Conservation (phyloP, 2,797 vertebrate species). For the Lacerta agilis region DNA sequence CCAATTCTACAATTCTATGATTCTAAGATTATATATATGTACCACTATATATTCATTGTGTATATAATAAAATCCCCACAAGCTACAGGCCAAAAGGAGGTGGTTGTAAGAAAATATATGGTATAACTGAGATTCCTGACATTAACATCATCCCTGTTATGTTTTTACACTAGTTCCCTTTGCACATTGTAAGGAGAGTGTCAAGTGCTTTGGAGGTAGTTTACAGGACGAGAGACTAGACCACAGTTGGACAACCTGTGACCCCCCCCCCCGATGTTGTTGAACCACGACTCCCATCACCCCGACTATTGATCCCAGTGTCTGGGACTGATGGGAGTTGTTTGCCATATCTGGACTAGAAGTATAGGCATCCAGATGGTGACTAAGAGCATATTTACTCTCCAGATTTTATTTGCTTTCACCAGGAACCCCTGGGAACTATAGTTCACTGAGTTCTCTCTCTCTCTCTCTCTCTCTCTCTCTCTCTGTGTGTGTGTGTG, state of each 20-base stretch:
- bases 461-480: too few relatives aligned
- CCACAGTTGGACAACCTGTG: too few relatives aligned
- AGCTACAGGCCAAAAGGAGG: neutral
- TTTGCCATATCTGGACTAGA: too few relatives aligned
- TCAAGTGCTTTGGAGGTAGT: conserved; percentile 6
- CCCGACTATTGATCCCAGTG: too few relatives aligned
- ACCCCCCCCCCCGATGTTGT: too few relatives aligned
- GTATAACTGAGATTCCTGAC: neutral
- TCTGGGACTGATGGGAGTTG: too few relatives aligned
- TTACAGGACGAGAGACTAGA: conserved; percentile 31
- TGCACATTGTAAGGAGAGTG: conserved; percentile 15
- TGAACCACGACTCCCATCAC: too few relatives aligned
- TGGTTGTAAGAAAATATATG: neutral
- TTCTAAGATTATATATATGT: too few relatives aligned
- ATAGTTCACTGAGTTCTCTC: neutral
- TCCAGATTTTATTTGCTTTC: neutral
- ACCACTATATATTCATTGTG: too few relatives aligned
- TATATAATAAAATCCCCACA: too few relatives aligned
- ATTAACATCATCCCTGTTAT: neutral
- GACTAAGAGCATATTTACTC: neutral
- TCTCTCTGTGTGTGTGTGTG: too few relatives aligned
- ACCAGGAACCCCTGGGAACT: neutral
- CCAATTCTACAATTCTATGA: too few relatives aligned
- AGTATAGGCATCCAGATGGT: neutral
- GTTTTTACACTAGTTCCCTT: conserved; percentile 27